Base-by-base conservation (phyloP, 2,797 vertebrate genomes). In the Phrynocephalus vlangalii region DNA sequence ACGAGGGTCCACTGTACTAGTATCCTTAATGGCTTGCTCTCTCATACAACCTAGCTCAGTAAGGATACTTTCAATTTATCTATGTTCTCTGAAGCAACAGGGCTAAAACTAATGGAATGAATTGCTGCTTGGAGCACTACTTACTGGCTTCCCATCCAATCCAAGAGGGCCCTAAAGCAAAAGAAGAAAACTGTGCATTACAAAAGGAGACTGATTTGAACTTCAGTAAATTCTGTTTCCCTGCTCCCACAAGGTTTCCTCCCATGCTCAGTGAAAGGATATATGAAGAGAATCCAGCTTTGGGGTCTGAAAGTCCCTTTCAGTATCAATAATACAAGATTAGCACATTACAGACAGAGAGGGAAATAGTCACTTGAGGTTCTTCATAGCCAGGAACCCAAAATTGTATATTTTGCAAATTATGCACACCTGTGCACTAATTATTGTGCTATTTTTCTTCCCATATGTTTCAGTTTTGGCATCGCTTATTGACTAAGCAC, bases 141-240 rank as follows among this genome's bases (percentile, higher is more conserved):
- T 98, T 97, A 99, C 98, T 72, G 98, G 98, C 94, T 98, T 99
- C 91, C 98, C 98, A 93, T 99, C 98, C 97, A 99, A 95, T 91
- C 98, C 98, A 90, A 99, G 97, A 15, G 98, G 98, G 85, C 98
- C 98, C 98, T 99, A 96, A 84, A 95, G 90, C 0, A 91, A 11
- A 83, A 85, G 85, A 76, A 81, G 67, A 80, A 22, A 44, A 79
- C 9, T 67, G 38, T 3, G 15, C 28, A 20, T 85, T 85, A 85
- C 50, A 85, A 30, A 72, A 44, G 33, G 70, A 77, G 0, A 48
- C 22, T 30, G 2, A 13, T 71, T 86, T 52, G 71, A 70, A 80
- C 44, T 30, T 44, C 0, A 88, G 30, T 79, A 60, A 0, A 38
- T 70, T 76, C 78, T 91, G 67, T 6, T 71, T 87, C 75, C 90